Conservation (phyloP, 2,113 vertebrate genomes). For the Casuarius casuarius region DNA sequence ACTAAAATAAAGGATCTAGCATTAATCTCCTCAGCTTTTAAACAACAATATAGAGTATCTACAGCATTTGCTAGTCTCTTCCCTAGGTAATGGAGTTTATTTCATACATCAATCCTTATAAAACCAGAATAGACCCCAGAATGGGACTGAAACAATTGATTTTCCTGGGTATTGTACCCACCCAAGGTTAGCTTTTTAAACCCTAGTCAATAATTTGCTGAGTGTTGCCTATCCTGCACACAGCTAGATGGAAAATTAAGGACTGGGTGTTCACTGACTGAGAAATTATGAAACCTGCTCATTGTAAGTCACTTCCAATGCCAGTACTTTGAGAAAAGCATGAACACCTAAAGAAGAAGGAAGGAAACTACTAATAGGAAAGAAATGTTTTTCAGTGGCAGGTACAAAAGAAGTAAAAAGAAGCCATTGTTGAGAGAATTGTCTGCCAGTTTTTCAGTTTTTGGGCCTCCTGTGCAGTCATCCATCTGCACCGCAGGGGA, state of each 20-base stretch:
- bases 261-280: not conserved
- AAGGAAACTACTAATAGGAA: not conserved
- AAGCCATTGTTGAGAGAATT: not conserved
- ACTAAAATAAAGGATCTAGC: constrained; percentile 36
- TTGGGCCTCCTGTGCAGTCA: not conserved
- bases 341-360: not conserved
- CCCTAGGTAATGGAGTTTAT: constrained; percentile 38
- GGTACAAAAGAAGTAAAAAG: not conserved
- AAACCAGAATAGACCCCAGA: not conserved
- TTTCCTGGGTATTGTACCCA: not conserved
- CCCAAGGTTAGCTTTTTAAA: not conserved
- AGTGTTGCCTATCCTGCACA: not conserved
- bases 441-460: not conserved
- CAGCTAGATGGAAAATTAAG: constrained; percentile 17
- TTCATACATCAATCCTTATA: not conserved
- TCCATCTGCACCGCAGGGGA: not conserved
- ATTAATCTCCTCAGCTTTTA: constrained; percentile 39
- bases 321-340: not conserved
- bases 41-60: constrained; percentile 26
- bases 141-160: not conserved
- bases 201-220: not conserved
- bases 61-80: constrained; percentile 22
- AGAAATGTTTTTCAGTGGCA: not conserved
- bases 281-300: not conserved
- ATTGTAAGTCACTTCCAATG: not conserved